Percentiles rank a stretch among this genome's conserved stretches.
phyloP scores from a whole-genome alignment of 1,140 invertebrate species.

The Calephelis virginiensis region DNA sequence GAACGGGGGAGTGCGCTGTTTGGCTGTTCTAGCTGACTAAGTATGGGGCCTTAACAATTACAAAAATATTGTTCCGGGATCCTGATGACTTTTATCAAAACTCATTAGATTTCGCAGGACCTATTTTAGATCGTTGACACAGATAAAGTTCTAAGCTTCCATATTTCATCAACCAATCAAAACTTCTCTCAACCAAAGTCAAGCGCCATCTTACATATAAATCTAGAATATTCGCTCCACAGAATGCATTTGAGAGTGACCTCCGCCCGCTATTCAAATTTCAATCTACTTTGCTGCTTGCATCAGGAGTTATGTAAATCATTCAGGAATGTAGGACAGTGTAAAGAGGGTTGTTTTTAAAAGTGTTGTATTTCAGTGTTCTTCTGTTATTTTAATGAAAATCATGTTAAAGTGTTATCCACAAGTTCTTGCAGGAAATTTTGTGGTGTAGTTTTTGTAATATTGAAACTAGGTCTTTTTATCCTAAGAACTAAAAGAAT shows the following conservation, averaged over 20 bases:
- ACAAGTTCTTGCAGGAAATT: no score
- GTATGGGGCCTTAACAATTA: no score
- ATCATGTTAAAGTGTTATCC: no score
- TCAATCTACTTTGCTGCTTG: conserved; percentile 14
- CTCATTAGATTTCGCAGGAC: no score
- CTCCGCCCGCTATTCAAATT: conserved; percentile 16
- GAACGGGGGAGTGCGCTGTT: no score
- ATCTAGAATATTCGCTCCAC: neutral
- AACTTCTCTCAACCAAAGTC: conserved; percentile 4
- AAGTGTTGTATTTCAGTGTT: neutral
- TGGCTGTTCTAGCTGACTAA: no score
- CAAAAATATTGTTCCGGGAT: no score
- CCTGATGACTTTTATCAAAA: no score
- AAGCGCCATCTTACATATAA: conserved; percentile 7
- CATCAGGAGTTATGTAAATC: conserved; percentile 17
- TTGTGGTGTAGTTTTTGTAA: no score
- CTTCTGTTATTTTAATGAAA: neutral
- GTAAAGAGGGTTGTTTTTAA: neutral
- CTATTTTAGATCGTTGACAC: no score
- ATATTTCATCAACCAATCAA: neutral
- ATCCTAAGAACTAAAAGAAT: no score
- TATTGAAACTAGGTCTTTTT: no score
- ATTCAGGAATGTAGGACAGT: conserved; percentile 9
- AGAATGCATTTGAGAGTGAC: conserved; percentile 7
- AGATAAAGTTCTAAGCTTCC: neutral